Evolutionary conservation across 2,113 vertebrate genomes (phyloP), one percentile per base, ranked within the genome.

Genomic region (Elachura formosa): DNA sequence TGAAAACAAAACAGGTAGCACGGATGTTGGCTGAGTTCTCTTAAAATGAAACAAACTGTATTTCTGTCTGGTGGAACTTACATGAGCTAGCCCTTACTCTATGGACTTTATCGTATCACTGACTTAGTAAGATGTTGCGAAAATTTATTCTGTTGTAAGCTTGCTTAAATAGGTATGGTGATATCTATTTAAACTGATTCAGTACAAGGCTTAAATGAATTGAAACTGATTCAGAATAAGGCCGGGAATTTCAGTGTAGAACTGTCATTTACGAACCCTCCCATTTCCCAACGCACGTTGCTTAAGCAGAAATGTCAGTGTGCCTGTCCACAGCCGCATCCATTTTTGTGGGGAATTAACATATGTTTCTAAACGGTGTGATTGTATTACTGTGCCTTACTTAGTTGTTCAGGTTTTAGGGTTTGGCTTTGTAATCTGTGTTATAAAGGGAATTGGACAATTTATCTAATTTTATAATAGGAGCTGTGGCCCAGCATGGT

Each of bases 271-370:
- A 11, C 3, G 5, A 34, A n/a, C 31, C 2, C 18, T 36, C 14
- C 0, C 0, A 0, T 74, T 81, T 87, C 45, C 11, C 36, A 51
- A 0, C 1, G 20, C 0, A 0, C 22, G 0, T 11, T 52, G 9
- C 29, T 54, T 23, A 54, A 51, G 55, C 55, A 63, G 68, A 63
- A 77, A 28, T 8, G 14, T 67, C 29, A 46, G 6, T 4, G 2
- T n/a, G 38, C 36, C 9, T 84, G 61, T 40, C 21, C 6, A 6
- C 33, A 48, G 10, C 2, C 8, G 55, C 16, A 43, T n/a, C 22
- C 11, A 25, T 56, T 71, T 25, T 54, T 73, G 23, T 25, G 10
- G 51, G 46, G 26, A 46, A 87, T 15, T 11, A 3, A 13, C 2
- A 0, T 3, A 5, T 2, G 5, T 45, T 68, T 72, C 31, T 69